These are phyloP conservation scores for Helicorthomorpha holstii DNA, from an alignment of 1,140 invertebrate genomes.

Conservation along the genomic window DNA sequence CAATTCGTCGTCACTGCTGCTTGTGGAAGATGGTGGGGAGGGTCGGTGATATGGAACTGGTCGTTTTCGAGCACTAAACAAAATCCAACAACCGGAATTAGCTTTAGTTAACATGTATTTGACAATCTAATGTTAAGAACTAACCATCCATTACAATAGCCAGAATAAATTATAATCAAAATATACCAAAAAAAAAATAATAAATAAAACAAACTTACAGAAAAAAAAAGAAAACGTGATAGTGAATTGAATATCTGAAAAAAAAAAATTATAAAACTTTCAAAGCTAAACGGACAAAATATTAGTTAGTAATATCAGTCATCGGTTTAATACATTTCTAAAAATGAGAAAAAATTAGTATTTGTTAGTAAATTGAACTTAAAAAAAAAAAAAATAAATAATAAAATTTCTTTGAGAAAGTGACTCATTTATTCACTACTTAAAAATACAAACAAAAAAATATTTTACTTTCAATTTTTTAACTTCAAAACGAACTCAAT, in stretches of 20 bases:
- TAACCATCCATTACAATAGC: not conserved
- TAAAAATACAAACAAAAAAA: no score
- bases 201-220: not conserved
- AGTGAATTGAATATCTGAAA: not conserved
- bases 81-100: not conserved
- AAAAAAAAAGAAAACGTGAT: not conserved
- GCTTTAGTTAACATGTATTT: not conserved
- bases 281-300: no score
- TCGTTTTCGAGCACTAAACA: slow-evolving; percentile 65
- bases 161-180: not conserved
- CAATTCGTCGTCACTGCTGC: not conserved
- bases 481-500: no score
- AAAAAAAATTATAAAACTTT: no score
- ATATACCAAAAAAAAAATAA: not conserved
- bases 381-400: no score
- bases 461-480: no score
- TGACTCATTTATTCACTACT: no score
- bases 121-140: not conserved
- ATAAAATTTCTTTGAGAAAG: no score
- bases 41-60: slow-evolving; percentile 75
- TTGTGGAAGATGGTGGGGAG: slow-evolving; percentile 45
- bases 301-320: no score
- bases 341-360: no score
- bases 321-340: no score
- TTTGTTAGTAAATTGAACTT: no score